A percentile compares a stretch with the other conserved stretches of the same genome.
phyloP scores from a whole-genome alignment of 2,888 invertebrate species.

The Brachycybe producta region DNA sequence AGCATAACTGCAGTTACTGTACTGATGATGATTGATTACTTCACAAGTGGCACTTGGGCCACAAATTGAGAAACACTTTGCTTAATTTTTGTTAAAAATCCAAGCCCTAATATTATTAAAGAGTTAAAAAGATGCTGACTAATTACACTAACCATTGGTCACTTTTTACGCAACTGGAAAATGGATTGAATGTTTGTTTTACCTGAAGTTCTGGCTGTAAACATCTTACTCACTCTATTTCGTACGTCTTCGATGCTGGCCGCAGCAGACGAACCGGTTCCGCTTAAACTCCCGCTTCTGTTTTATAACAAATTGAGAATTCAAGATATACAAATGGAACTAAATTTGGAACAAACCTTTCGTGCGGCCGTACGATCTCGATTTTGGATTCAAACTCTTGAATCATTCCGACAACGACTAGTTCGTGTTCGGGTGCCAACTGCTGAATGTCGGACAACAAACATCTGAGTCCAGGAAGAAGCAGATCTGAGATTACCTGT shows the following conservation, averaged over 20 bases:
- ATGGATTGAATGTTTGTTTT: conserved; percentile 22
- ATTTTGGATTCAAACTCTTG: conserved; percentile 28
- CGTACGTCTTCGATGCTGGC: conserved; percentile 43
- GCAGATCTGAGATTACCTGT: conserved; percentile 33
- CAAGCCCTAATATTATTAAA: too few species aligned
- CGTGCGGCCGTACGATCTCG: conserved; percentile 20
- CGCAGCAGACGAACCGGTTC: conserved; percentile 17
- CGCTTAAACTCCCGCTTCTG: conserved; percentile 18
- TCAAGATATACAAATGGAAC: background rate
- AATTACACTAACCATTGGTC: too few species aligned
- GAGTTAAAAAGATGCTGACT: too few species aligned
- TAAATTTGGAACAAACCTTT: conserved; percentile 22
- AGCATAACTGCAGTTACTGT: too few species aligned
- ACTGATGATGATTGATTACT: too few species aligned
- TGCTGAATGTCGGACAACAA: conserved; percentile 31
- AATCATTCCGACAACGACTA: conserved; percentile 33
- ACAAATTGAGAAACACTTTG: too few species aligned
- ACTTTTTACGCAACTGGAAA: conserved; percentile 20
- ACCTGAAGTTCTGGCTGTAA: conserved; percentile 29
- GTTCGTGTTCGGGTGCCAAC: conserved; percentile 31
- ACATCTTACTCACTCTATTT: conserved; percentile 47
- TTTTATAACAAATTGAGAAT: background rate
- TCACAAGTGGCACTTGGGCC: too few species aligned
- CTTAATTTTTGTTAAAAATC: too few species aligned
- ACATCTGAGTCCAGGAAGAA: conserved; percentile 35